Evolutionary conservation across 2,113 vertebrate genomes (phyloP).

Genomic region (Protobothrops mucrosquamatus): DNA sequence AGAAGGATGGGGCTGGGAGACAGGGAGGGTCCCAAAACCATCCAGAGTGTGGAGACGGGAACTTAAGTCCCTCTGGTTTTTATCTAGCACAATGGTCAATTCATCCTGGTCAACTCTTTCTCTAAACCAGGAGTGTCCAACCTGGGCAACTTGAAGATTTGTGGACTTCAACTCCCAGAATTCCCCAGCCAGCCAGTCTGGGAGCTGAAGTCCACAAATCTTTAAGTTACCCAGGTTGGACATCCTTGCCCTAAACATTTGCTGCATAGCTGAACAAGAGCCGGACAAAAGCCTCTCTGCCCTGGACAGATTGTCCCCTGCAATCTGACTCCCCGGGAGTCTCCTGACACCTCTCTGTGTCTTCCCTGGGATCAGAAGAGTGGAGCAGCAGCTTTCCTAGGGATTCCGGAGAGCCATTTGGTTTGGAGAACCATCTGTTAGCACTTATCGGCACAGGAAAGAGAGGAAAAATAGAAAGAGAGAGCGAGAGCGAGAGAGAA

Average conservation of each 20-base stretch:
- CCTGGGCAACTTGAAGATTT: background rate
- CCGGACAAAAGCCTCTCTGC: background rate
- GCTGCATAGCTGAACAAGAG: background rate
- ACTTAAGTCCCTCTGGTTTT: background rate
- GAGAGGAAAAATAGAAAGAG: background rate
- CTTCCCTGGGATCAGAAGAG: background rate
- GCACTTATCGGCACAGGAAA: conserved; percentile 65
- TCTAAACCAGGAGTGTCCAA: background rate
- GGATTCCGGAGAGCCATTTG: background rate
- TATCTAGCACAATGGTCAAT: background rate
- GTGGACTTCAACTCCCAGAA: background rate
- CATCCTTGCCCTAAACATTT: background rate
- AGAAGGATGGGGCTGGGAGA: background rate
- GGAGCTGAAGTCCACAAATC: background rate
- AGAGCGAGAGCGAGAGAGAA: background rate
- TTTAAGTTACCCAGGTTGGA: background rate
- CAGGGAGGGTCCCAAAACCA: background rate
- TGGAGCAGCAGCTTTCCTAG: background rate
- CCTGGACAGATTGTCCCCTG: background rate
- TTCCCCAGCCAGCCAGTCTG: background rate
- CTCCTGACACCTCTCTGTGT: background rate
- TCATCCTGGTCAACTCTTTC: background rate
- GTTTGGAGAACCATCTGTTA: conserved; percentile 59
- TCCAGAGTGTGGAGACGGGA: background rate
- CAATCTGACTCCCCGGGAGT: background rate